Base-by-base conservation (phyloP, 2,797 vertebrate species). In the Premnoplex brunnescens region DNA sequence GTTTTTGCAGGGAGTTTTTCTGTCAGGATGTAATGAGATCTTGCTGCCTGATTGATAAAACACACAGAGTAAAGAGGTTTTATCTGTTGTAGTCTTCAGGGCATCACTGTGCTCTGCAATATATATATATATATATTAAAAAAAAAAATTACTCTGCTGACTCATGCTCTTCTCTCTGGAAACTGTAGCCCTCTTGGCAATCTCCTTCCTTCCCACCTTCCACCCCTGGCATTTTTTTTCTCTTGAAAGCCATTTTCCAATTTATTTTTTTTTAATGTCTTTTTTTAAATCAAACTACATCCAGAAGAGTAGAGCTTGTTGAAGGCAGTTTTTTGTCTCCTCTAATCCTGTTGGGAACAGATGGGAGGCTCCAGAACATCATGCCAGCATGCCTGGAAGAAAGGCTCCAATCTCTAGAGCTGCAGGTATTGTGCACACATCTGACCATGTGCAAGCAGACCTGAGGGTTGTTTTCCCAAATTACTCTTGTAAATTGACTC, bases 41-140 rank as follows among this genome's bases (percentile, higher is more conserved):
- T 95, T 80, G 56, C 81, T 93, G 86, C 51, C 81, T 89, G 92
- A 97, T 95, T 93, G 90, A 95, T 95, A 97, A 96, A 97, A 97
- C 95, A 97, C 69, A 89, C 24, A 17, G 32, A 62, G 80, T 92
- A 85, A 97, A 96, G 95, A 96, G 68, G 46, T 76, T 95, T 91
- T 84, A 91, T 93, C 67, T 89, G 72, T 51, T 85, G 80, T 64
- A 64, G 79, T 96, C 92, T 94, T 95, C 76, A 79, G 77, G 76
- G 46, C 21, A 87, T 60, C 59, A 9, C 72, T 66, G 46, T 30
- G 27, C 68, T 93, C 77, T 79, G 81, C 58, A 80, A 80, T 63
- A 91, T 34, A 74, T 32, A 41, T 49, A 75, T 23, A 12, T 43
- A n/a, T 36, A 24, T 13, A 20, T 14, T 15, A 41, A 41, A 4